Conservation (phyloP, 2,888 invertebrate genomes). For the Campoplex nolae region DNA sequence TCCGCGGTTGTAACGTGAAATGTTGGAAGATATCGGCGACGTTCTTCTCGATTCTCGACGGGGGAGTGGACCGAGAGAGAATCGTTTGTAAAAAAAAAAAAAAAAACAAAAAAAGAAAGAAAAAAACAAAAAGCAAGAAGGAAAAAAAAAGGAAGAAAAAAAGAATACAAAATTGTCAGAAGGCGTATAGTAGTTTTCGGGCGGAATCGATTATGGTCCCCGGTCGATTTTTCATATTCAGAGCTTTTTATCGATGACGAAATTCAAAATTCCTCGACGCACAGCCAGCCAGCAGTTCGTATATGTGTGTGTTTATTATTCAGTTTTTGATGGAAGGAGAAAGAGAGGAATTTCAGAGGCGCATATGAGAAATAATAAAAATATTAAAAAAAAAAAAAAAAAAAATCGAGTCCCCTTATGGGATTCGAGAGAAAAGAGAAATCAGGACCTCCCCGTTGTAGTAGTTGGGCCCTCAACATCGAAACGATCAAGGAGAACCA, state of each 20-base stretch:
- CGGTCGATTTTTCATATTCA: conserved; percentile 34
- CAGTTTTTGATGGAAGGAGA: neutral
- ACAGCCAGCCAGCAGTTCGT: no score
- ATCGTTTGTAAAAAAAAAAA: conserved; percentile 1
- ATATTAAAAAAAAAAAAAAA: neutral
- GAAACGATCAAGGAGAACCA: conserved; percentile 53
- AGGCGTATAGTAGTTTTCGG: conserved; percentile 29
- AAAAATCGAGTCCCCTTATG: conserved; percentile 22
- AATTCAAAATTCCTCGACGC: conserved; percentile 19
- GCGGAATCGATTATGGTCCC: neutral
- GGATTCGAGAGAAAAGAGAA: conserved; percentile 50
- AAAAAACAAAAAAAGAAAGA: neutral
- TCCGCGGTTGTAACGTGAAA: conserved; percentile 63
- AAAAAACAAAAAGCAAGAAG: neutral
- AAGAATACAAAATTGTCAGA: conserved; percentile 1
- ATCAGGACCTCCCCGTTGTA: conserved; percentile 67
- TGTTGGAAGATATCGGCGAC: conserved; percentile 58
- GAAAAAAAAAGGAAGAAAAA: neutral
- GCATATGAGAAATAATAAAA: conserved; percentile 33
- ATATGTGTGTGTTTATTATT: neutral
- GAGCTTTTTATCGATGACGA: conserved; percentile 34
- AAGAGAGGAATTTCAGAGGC: conserved; percentile 38
- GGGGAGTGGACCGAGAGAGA: conserved; percentile 1
- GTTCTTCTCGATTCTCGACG: conserved; percentile 47
- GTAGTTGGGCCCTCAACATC: conserved; percentile 62